Evolutionary conservation across 2,113 vertebrate genomes (phyloP).

Genomic region (Pedionomus torquatus): DNA sequence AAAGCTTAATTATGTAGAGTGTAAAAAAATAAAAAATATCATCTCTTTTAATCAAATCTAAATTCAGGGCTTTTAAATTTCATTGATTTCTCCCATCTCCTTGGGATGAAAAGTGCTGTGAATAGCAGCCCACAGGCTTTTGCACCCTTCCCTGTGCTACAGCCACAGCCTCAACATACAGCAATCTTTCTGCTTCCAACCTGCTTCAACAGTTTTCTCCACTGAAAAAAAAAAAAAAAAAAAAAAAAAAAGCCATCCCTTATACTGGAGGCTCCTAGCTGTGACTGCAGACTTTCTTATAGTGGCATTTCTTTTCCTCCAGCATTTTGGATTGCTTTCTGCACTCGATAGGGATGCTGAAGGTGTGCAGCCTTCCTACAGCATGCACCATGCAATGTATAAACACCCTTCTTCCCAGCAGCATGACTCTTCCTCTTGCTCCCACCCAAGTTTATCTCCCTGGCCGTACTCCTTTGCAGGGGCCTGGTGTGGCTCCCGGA

Average conservation of each 20-base stretch:
- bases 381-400: rapidly evolving
- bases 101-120: background rate
- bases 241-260: background rate
- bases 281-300: background rate
- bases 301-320: background rate
- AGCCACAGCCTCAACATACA: background rate
- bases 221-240: background rate
- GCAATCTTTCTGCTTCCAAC: background rate
- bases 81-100: background rate
- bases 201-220: background rate
- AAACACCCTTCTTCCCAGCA: background rate
- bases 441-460: background rate
- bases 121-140: background rate
- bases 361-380: background rate
- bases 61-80: background rate
- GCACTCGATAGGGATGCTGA: background rate
- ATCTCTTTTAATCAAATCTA: background rate
- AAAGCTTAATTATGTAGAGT: background rate
- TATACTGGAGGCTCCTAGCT: background rate
- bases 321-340: background rate
- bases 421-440: background rate
- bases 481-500: rapidly evolving
- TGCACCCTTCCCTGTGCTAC: rapidly evolving
- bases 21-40: background rate
- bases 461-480: rapidly evolving